Percentiles rank a stretch among this genome's conserved stretches.
Conservation (phyloP, 2,888 invertebrate genomes). For the Phyto melanocephala region DNA sequence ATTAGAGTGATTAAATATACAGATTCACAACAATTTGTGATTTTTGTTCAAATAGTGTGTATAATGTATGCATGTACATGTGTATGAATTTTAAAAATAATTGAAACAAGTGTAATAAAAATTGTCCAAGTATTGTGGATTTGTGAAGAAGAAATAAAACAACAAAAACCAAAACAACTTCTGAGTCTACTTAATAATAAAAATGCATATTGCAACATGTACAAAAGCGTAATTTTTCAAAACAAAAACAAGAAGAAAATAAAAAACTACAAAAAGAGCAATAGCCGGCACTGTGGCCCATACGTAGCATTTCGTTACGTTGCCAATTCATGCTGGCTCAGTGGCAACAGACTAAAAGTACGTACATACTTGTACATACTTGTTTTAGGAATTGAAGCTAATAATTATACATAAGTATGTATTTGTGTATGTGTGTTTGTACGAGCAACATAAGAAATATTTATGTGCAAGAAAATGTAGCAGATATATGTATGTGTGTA, state of each 20-base stretch:
- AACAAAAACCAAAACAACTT: background rate
- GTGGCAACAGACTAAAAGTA: slow-evolving; percentile 13
- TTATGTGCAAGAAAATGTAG: background rate
- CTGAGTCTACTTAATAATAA: background rate
- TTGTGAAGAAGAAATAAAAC: background rate
- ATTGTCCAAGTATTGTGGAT: slow-evolving; percentile 1
- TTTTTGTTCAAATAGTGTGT: no score
- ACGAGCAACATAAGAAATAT: no score
- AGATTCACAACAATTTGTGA: no score
- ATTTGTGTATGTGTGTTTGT: no score
- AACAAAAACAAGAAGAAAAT: background rate
- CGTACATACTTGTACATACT: background rate
- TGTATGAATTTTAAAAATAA: background rate
- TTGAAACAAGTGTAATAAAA: slow-evolving; percentile 31
- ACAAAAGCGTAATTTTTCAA: slow-evolving; percentile 2
- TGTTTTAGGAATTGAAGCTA: slow-evolving; percentile 50
- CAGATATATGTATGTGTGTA: background rate
- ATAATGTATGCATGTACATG: no score
- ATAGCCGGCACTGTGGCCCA: slow-evolving; percentile 50
- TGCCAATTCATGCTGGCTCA: slow-evolving; percentile 2
- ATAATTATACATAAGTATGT: background rate
- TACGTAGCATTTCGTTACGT: slow-evolving; percentile 31
- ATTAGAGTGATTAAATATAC: no score
- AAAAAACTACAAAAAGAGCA: slow-evolving; percentile 18
- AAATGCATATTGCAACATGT: slow-evolving; percentile 33